Evolutionary conservation across 2,888 invertebrate genomes (phyloP).

Genomic region (Acleris sparsana): DNA sequence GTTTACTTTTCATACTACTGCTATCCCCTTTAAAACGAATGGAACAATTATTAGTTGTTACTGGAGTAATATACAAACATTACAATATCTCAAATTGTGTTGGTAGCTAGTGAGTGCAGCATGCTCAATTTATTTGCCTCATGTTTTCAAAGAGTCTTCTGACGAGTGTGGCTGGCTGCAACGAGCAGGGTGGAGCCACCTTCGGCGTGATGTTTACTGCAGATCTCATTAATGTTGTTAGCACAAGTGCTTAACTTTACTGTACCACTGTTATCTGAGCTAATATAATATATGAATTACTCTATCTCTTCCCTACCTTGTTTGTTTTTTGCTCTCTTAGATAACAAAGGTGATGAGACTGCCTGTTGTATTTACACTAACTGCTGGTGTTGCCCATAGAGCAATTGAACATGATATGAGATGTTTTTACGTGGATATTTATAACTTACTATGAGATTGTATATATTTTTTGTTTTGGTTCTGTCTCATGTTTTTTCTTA

Average conservation of each 20-base stretch:
- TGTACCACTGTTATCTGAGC: conserved; percentile 19
- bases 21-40: too few relatives aligned
- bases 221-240: too few relatives aligned
- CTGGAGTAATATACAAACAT: too few relatives aligned
- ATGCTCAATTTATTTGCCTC: not conserved
- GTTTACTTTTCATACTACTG: not conserved
- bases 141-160: too few relatives aligned
- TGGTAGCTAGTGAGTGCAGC: not conserved
- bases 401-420: not conserved
- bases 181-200: too few relatives aligned
- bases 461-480: too few relatives aligned
- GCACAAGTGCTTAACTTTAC: conserved; percentile 1
- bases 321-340: conserved; percentile 19
- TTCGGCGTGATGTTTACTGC: too few relatives aligned
- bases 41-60: not conserved
- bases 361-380: not conserved
- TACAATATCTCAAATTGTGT: too few relatives aligned
- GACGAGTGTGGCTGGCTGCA: too few relatives aligned
- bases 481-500: too few relatives aligned
- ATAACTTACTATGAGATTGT: too few relatives aligned
- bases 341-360: conserved; percentile 17
- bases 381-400: conserved; percentile 3
- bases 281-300: conserved; percentile 25
- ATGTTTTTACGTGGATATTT: not conserved
- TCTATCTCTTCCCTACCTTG: conserved; percentile 23